Conservation (phyloP, 2,888 invertebrate species). For the Cartodere bifasciata region DNA sequence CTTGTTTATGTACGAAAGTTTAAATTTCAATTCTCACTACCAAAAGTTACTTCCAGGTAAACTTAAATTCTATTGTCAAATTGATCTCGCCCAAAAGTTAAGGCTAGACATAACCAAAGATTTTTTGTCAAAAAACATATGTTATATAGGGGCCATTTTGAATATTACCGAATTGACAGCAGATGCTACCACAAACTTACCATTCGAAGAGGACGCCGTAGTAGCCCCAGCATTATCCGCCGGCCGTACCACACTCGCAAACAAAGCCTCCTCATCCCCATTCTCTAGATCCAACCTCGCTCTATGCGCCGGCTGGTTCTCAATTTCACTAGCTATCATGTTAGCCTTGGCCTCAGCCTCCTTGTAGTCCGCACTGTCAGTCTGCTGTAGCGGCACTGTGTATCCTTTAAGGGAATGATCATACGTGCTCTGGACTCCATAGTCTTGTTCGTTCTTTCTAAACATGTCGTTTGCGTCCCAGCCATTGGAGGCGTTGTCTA, state of each 20-base stretch:
- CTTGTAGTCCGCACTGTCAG: slow-evolving; percentile 74
- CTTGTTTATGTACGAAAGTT: too few relatives aligned
- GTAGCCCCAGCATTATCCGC: slow-evolving; percentile 11
- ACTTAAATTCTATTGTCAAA: too few relatives aligned
- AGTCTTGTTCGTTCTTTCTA: slow-evolving; percentile 78
- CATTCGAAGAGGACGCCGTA: slow-evolving; percentile 3
- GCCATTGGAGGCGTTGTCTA: slow-evolving; percentile 74
- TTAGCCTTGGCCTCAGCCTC: slow-evolving; percentile 77
- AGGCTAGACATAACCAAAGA: too few relatives aligned
- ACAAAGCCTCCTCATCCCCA: slow-evolving; percentile 80
- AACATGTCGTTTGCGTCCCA: slow-evolving; percentile 99
- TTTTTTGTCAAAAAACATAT: too few relatives aligned
- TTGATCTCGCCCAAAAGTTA: too few relatives aligned
- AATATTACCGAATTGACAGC: too few relatives aligned
- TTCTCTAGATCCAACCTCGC: slow-evolving; percentile 78
- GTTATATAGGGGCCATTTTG: too few relatives aligned
- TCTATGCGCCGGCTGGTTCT: slow-evolving; percentile 70
- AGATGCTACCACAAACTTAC: too few relatives aligned
- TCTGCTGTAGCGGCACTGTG: slow-evolving; percentile 74
- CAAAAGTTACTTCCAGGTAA: too few relatives aligned
- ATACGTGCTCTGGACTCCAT: slow-evolving; percentile 87
- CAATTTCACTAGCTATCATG: slow-evolving; percentile 86
- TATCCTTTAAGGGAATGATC: slow-evolving; percentile 86
- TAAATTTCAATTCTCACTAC: too few relatives aligned
- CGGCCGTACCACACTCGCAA: slow-evolving; percentile 72